phyloP scores from a whole-genome alignment of 2,888 invertebrate genomes.

The Cosmia pyralina region DNA sequence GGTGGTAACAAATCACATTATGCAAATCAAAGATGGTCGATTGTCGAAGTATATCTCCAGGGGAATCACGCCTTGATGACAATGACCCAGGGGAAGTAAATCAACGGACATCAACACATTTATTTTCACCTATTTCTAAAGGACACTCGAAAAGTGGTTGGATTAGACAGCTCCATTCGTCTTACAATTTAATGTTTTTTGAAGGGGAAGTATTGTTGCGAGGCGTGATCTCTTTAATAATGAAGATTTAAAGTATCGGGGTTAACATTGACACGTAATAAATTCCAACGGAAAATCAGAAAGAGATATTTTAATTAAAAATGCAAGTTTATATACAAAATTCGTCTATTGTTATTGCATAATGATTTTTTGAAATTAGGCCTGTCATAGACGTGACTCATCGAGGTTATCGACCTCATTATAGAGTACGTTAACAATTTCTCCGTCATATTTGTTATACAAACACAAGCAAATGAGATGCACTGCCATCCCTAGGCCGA shows the following conservation, averaged over 20 bases:
- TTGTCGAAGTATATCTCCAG: conserved; percentile 57
- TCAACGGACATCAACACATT: conserved; percentile 80
- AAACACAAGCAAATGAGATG: conserved; percentile 66
- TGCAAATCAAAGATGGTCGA: conserved; percentile 74
- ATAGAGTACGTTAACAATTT: conserved; percentile 55
- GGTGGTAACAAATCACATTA: conserved; percentile 74
- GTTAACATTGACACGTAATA: conserved; percentile 31
- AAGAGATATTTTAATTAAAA: conserved; percentile 2
- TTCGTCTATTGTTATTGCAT: conserved; percentile 4
- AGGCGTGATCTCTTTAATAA: conserved; percentile 68
- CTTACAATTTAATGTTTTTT: conserved; percentile 75
- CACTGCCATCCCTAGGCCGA: conserved; percentile 67
- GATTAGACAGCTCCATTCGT: conserved; percentile 84
- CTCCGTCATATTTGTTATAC: conserved; percentile 56
- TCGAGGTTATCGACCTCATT: conserved; percentile 50
- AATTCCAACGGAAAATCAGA: conserved; percentile 31
- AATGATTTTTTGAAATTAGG: conserved; percentile 10
- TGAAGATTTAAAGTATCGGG: conserved; percentile 56
- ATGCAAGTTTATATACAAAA: background rate
- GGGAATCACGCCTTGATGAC: conserved; percentile 70
- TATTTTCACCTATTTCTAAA: conserved; percentile 76
- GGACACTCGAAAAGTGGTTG: conserved; percentile 82
- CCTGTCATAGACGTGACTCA: conserved; percentile 22
- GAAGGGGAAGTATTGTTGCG: conserved; percentile 49
- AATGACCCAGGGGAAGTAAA: conserved; percentile 74